These are phyloP conservation scores for Laothoe populi DNA, from an alignment of 2,888 invertebrate genomes.

Conservation along the genomic window DNA sequence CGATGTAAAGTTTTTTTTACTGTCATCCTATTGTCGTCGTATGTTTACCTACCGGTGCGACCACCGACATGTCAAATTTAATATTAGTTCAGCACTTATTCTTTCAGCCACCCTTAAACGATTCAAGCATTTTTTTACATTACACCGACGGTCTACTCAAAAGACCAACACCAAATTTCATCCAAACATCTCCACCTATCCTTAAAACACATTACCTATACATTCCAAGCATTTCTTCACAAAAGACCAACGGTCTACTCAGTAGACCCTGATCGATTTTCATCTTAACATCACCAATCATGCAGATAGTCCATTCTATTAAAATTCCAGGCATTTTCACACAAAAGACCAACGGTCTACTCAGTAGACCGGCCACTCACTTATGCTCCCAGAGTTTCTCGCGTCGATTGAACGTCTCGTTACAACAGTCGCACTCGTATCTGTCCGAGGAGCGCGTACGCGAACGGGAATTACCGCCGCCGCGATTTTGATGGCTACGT, in stretches of 20 bases:
- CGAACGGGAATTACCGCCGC: conserved; percentile 58
- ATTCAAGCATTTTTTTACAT: neutral
- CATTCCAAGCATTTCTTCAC: neutral
- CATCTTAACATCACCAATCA: no score
- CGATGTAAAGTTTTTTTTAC: no score
- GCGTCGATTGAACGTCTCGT: conserved; percentile 68
- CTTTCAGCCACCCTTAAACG: neutral
- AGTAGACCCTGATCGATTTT: neutral
- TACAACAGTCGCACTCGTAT: conserved; percentile 80
- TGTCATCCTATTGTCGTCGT: no score
- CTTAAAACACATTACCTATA: neutral
- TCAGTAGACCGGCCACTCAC: conserved; percentile 48
- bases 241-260: neutral
- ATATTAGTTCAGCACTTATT: no score
- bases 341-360: conserved; percentile 10
- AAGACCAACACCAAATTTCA: neutral
- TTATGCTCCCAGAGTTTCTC: conserved; percentile 77
- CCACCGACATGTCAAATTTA: no score
- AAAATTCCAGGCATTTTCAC: no score
- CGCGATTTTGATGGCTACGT: conserved; percentile 68
- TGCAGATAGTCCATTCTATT: neutral
- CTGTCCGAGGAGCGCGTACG: conserved; percentile 65
- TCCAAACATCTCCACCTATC: neutral
- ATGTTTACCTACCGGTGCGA: no score
- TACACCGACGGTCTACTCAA: neutral